Evolutionary conservation across 2,797 vertebrate species (phyloP), one percentile per base, ranked within the genome.

Genomic region (Chelonia mydas): DNA sequence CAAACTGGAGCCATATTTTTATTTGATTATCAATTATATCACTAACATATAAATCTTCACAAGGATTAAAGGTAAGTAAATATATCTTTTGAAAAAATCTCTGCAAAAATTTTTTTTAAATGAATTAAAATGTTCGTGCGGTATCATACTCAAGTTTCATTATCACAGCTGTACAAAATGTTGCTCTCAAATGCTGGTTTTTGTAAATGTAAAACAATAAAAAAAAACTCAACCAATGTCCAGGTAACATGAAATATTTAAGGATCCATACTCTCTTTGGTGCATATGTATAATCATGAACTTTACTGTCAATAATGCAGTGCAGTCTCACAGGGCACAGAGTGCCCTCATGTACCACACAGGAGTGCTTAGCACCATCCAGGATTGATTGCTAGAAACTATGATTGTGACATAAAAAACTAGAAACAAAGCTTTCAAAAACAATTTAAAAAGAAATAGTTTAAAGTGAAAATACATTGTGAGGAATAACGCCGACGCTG

Each of bases 371-470:
- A 83, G 76, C 91, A 65, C 47, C 76, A 55, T 93, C 88, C 95
- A 84, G 95, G 94, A 97, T 0, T 83, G 50, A 94, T 87, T 94
- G 90, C 83, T 80, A 90, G 91, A 94, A 88, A 84, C 15, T 85
- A 83, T 7, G 76, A n/a, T 21, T 89, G 68, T 93, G 79, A 84
- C 90, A 95, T 88, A 37, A 95, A 95, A 90, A 76, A 90, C 92
- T 51, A 93, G 79, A 94, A 93, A 94, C 90, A 86, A 90, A 93
- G 78, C 13, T 53, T 50, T 37, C 87, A 93, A 90, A 95, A 86
- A 94, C 94, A 90, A 93, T 33, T 17, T 81, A 16, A 90, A 94
- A 86, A 84, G 19, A 89, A 83, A 83, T 92, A 27, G 6, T n/a
- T 94, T 72, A 49, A 55, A 76, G 55, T 72, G 27, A 91, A 95